phyloP scores from a whole-genome alignment of 2,113 vertebrate species.

The Aptenodytes patagonicus region DNA sequence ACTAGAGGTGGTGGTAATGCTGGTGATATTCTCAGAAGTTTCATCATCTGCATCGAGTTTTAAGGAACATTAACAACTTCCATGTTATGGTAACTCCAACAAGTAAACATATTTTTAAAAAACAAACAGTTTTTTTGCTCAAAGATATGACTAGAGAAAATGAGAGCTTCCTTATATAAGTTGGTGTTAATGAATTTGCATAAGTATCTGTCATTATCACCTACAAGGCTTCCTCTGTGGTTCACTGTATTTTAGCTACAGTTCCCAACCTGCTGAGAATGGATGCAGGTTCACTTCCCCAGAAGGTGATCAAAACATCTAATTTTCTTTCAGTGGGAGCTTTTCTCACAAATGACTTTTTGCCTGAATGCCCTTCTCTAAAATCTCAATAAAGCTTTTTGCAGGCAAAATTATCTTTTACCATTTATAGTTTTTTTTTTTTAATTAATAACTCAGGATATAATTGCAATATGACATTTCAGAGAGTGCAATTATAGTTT shows the following conservation, averaged over 20 bases:
- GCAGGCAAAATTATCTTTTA: conserved; percentile 22
- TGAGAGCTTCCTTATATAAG: neutral
- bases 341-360: conserved; percentile 38
- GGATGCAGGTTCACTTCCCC: neutral
- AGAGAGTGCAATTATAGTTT: conserved; percentile 28
- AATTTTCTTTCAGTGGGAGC: neutral
- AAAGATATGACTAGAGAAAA: neutral
- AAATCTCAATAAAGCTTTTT: conserved; percentile 24
- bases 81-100: neutral
- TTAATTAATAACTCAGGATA: conserved; percentile 43
- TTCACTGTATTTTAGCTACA: neutral
- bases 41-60: neutral
- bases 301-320: neutral
- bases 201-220: neutral
- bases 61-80: neutral
- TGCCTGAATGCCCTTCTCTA: conserved; percentile 12
- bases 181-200: neutral
- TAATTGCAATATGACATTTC: conserved; percentile 33
- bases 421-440: conserved; percentile 13
- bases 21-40: neutral
- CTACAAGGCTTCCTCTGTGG: neutral
- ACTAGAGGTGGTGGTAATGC: neutral
- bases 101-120: neutral
- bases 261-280: neutral
- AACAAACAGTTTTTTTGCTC: accelerated